Base-by-base conservation (phyloP, 1,140 invertebrate genomes). In the Drosophila subobscura region DNA sequence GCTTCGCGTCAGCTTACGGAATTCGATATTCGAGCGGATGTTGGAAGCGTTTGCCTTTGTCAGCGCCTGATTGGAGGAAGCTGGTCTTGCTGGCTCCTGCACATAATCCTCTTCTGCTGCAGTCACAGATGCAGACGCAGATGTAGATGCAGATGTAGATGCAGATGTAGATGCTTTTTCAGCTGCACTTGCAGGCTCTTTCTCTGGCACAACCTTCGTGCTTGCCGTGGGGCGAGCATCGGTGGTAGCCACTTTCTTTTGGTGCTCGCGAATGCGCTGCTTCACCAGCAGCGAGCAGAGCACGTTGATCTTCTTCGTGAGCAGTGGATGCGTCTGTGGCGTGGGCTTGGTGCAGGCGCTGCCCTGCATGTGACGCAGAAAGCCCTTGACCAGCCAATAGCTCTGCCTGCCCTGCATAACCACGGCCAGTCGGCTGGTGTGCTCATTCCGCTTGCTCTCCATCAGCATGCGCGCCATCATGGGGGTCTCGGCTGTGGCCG, bases 231-330 rank as follows among this genome's bases (percentile, higher is more conserved):
- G 16, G 16, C 16, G 33, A 37, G 33, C 33, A 37, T 37, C 33
- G 10, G 3, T 3, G 33, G 10, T 4, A 12, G 33, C 73, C 14
- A 20, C 25, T 14, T 65, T 58, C 23, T 75, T 67, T 7, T 86
- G 61, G 7, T 81, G 56, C 20, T 91, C 90, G 8, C 80, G 61
- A 0, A 83, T 73, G 12, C 76, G 77, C 41, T 91, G 89, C 46
- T 91, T 91, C 0, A 91, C 76, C 51, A 91, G 63, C 16, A 90
- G 53, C 14, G 79, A 79, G 55, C 90, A 91, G 2, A 91, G 54
- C 0, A 86, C 70, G 53, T 91, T 90, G 25, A 91, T 91, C 59
- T 91, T 91, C 46, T 77, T 84, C 2, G 90, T 89, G 0, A 91
- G 58, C 22, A 89, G 14, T 4, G 90, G 90, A 76, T 91, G 90